These are phyloP conservation scores for Gadus macrocephalus DNA, from an alignment of 2,113 vertebrate genomes.

Conservation along the genomic window DNA sequence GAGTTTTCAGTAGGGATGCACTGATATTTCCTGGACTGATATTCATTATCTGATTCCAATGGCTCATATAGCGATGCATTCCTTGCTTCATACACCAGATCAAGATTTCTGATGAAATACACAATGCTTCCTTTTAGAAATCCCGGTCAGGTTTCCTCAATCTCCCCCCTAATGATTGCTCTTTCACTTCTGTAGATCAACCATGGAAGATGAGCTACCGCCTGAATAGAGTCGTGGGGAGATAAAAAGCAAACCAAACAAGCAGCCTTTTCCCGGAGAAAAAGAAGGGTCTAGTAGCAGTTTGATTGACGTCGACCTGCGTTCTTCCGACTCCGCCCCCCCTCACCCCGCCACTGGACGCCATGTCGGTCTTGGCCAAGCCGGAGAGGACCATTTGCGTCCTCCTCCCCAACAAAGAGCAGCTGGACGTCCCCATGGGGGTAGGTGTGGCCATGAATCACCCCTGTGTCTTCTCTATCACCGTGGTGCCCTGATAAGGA, in stretches of 20 bases:
- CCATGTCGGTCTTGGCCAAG: slow-evolving; percentile 65
- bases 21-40: too few species aligned
- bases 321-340: slow-evolving; percentile 11
- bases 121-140: too few species aligned
- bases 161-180: too few species aligned
- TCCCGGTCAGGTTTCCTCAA: too few species aligned
- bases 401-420: slow-evolving; percentile 80
- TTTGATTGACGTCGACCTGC: slow-evolving; percentile 3
- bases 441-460: slow-evolving; percentile 59
- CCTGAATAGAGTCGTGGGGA: slow-evolving; percentile 3
- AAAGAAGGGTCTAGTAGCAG: neutral
- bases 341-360: slow-evolving; percentile 19
- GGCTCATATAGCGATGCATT: too few species aligned
- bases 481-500: too few species aligned
- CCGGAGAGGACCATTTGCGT: slow-evolving; percentile 78
- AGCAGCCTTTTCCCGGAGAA: neutral
- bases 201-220: slow-evolving; percentile 36
- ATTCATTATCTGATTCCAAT: too few species aligned
- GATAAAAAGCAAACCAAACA: slow-evolving; percentile 30
- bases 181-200: slow-evolving; percentile 29
- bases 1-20: too few species aligned
- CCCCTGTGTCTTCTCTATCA: too few species aligned
- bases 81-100: too few species aligned
- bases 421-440: slow-evolving; percentile 76
- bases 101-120: too few species aligned